Base-by-base conservation (phyloP, 2,113 vertebrate genomes). In the Chascanopsetta lugubris region DNA sequence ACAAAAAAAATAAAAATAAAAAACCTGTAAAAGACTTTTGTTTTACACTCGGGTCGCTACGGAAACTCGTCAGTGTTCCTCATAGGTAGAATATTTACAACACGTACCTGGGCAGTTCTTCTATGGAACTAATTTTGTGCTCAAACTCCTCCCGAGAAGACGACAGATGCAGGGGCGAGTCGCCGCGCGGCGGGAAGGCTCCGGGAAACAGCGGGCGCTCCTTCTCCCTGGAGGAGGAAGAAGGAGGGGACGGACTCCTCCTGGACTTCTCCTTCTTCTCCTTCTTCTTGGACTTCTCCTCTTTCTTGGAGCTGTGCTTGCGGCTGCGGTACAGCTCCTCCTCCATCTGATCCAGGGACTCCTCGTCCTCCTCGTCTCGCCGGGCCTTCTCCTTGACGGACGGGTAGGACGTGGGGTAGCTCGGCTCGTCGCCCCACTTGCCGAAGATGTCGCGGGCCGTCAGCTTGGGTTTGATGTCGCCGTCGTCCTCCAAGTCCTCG, bases 271-370 rank as follows among this genome's bases (percentile, higher is more conserved):
- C 89, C 11, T 88, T 83, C 94, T 96, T 80, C 92, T 91, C 86
- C 68, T 97, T 95, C 89, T 95, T 95, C 68, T 96, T 94, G 85
- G 95, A 92, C 88, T 97, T 91, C 55, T 98, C 96, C 40, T 91
- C 92, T 78, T 95, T 96, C 90, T 96, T 96, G 54, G 91, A 78
- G 5, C 86, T 89, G 72, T 97, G 96, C 71, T 98, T 99, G 77
- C 95, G 96, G 59, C 93, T 92, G 49, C 93, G 91, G 79, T 97
- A 97, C 17, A 94, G 61, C 77, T 96, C 96, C 50, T 94, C 90
- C 32, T 95, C 94, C 50, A 79, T 51, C 46, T 95, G 93, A 0
- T 93, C 87, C 21, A 91, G 89, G 15, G 91, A 64, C 5, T 97
- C 96, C 0, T 91, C 88, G 47, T 97, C 95, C 22, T 95, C 86